Percentiles rank a stretch among this genome's conserved stretches.
Conservation (phyloP, 2,888 invertebrate genomes). For the Drosophila cyrtoloma region DNA sequence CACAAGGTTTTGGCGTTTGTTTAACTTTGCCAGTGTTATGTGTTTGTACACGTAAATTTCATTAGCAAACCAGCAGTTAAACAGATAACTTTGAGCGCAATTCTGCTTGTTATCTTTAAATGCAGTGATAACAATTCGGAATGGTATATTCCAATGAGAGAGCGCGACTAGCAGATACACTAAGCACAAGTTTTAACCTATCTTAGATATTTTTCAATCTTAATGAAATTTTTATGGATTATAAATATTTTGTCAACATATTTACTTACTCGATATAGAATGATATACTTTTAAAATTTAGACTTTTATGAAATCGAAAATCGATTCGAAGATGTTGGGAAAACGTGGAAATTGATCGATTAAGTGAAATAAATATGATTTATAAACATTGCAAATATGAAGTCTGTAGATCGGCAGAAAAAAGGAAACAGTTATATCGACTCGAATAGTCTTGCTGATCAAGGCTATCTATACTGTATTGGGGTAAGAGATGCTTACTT, state of each 20-base stretch:
- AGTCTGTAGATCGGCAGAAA: background rate
- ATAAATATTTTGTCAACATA: background rate
- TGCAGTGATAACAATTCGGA: conserved; percentile 15
- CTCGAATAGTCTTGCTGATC: background rate
- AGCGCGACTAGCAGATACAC: background rate
- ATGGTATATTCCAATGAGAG: background rate
- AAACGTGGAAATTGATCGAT: background rate
- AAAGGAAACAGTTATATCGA: background rate
- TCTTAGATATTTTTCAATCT: background rate
- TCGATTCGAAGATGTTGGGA: background rate
- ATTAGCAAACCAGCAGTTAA: conserved; percentile 49
- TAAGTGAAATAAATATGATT: background rate
- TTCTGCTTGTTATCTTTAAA: conserved; percentile 33
- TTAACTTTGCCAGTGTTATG: conserved; percentile 22
- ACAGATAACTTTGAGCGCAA: conserved; percentile 51
- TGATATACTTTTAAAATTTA: background rate
- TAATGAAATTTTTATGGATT: background rate
- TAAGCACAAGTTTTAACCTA: background rate
- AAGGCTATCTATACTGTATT: background rate
- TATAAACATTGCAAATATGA: background rate
- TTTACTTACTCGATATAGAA: background rate
- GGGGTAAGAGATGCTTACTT: background rate
- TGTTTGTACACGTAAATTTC: conserved; percentile 74
- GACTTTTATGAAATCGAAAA: background rate
- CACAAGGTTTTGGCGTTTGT: conserved; percentile 30